Evolutionary conservation across 2,888 invertebrate species (phyloP), one percentile per base, ranked within the genome.

Genomic region (Parapristionchus giblindavisi): DNA sequence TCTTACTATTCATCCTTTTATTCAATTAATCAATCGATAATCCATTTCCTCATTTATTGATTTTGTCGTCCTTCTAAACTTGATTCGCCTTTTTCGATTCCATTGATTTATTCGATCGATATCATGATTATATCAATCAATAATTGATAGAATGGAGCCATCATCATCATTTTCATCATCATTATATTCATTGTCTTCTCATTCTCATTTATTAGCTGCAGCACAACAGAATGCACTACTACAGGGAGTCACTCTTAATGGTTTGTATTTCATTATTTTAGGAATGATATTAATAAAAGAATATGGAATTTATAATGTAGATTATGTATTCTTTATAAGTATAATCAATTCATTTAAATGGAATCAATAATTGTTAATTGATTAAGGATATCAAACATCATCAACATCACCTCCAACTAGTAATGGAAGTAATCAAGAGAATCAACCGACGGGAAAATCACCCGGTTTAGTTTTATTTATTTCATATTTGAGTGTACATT

Each of bases 81-180:
- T 60, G 36, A 63, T 34, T 32, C 63, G 27, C 17, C 17, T 27
- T 71, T 29, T 66, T 29, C 54, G 27, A 14, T 60, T n/a, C 77
- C 77, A 76, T 66, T 75, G 75, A 72, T 72, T 78, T 72, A 75
- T 63, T 48, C 76, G 77, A n/a, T 75, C 75, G 36, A 76, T 76
- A 56, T 77, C 77, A 43, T 32, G 63, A 65, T 29, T 43, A 3
- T 27, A n/a, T n/a, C n/a, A n/a, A n/a, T n/a, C n/a, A n/a, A n/a
- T n/a, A n/a, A n/a, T n/a, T n/a, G n/a, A n/a, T n/a, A n/a, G n/a
- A n/a, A 65, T 65, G 63, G 63, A 65, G 29, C 63, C 63, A 27
- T 65, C 63, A 27, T 24, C 24, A 32, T 65, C 63, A 29, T 65
- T 43, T 48, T 40, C 63, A 1, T 32, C 63, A 27, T 48, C 40